Conservation (phyloP, 2,797 vertebrate species). For the Brachyalestes nurse region DNA sequence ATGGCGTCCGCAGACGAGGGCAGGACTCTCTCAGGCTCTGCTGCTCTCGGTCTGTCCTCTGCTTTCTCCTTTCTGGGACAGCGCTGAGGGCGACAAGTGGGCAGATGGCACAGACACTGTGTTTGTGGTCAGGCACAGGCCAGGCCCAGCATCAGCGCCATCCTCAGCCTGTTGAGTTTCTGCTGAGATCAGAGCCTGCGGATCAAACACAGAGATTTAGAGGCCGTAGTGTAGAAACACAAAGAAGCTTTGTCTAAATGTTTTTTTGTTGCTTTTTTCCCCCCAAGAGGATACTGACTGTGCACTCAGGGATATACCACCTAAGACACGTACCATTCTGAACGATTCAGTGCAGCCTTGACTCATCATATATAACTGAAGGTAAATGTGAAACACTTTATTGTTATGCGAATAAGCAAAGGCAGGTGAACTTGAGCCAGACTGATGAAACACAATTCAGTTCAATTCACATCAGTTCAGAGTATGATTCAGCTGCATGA, state of each 20-base stretch:
- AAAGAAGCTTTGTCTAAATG: constrained; percentile 66
- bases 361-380: neutral
- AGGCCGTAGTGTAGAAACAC: constrained; percentile 63
- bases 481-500: neutral
- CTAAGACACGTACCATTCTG: neutral
- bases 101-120: constrained; percentile 43
- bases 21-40: constrained; percentile 36
- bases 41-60: constrained; percentile 53
- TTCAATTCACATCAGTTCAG: neutral
- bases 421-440: neutral
- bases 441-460: neutral
- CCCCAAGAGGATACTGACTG: constrained; percentile 30
- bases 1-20: constrained; percentile 70
- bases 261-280: constrained; percentile 12
- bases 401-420: neutral
- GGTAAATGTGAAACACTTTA: neutral
- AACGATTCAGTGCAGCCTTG: neutral
- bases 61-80: constrained; percentile 37
- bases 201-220: constrained; percentile 76
- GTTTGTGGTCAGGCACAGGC: constrained; percentile 72
- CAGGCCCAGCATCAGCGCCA: constrained; percentile 70
- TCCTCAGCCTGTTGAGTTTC: constrained; percentile 63
- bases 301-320: neutral
- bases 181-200: constrained; percentile 73
- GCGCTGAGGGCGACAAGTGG: constrained; percentile 35